Conservation (phyloP, 2,888 invertebrate species). For the Dioctria linearis region DNA sequence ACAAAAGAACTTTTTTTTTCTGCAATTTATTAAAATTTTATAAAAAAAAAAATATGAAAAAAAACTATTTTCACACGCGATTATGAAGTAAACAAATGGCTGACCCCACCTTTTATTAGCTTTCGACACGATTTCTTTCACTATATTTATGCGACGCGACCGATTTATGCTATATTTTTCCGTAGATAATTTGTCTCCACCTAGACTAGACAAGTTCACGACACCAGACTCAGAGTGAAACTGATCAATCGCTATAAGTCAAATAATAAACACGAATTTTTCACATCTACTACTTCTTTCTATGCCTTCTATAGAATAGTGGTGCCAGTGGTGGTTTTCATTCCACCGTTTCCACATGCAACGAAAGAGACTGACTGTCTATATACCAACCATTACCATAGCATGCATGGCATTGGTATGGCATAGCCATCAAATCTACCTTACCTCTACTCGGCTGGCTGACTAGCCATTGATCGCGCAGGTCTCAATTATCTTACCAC, state of each 20-base stretch:
- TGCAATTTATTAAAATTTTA: constrained; percentile 18
- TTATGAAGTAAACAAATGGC: constrained; percentile 18
- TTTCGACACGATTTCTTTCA: constrained; percentile 38
- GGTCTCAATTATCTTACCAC: constrained; percentile 20
- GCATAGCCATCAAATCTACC: neutral
- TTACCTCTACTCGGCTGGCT: neutral
- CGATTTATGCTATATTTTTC: constrained; percentile 19
- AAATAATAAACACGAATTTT: constrained; percentile 21
- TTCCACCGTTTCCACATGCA: neutral
- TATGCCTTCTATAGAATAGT: neutral
- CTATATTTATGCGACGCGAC: constrained; percentile 31
- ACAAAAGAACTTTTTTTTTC: neutral
- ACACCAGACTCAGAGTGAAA: constrained; percentile 34
- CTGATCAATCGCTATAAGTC: constrained; percentile 27
- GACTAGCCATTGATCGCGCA: constrained; percentile 25
- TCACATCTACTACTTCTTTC: constrained; percentile 6
- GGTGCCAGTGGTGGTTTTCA: neutral
- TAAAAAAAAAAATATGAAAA: neutral
- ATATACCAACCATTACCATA: neutral
- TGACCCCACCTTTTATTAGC: constrained; percentile 39
- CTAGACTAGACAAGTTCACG: constrained; percentile 9
- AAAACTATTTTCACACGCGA: constrained; percentile 39
- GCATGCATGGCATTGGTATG: neutral
- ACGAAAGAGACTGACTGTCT: constrained; percentile 26
- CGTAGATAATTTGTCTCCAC: neutral